These are phyloP conservation scores for Lagorchestes hirsutus DNA, from an alignment of 2,797 vertebrate genomes.

Conservation along the genomic window DNA sequence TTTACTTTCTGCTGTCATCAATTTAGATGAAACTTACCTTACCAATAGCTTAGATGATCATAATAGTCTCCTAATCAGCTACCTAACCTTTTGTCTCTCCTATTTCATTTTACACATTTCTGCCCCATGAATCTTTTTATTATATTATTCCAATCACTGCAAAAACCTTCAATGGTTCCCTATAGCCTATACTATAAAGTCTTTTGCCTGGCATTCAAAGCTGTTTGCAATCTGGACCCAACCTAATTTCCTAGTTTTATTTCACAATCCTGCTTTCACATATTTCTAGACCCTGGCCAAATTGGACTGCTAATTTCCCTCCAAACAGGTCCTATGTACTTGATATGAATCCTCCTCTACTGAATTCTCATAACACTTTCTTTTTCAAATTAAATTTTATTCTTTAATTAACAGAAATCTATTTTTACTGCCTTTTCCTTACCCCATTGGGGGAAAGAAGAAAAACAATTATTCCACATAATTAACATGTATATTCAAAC, in stretches of 20 bases:
- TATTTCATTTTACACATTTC: background rate
- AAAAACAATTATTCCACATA: background rate
- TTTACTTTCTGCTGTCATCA: background rate
- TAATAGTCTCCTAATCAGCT: background rate
- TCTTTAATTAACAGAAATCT: background rate
- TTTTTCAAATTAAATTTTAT: background rate
- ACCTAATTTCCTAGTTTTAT: background rate
- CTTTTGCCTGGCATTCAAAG: background rate
- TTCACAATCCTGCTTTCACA: background rate
- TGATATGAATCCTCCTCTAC: background rate
- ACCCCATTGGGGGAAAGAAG: background rate
- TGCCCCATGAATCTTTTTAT: background rate
- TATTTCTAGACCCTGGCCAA: background rate
- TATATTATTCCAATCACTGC: background rate
- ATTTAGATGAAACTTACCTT: background rate
- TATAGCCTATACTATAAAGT: background rate
- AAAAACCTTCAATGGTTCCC: background rate
- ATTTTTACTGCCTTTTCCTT: background rate
- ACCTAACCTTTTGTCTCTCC: background rate
- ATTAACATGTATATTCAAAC: background rate
- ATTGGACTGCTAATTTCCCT: background rate
- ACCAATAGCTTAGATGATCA: background rate
- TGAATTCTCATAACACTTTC: conserved; percentile 5
- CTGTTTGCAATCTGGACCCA: background rate
- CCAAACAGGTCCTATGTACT: background rate